These are phyloP conservation scores for Neodiprion pinetum DNA, from an alignment of 1,140 invertebrate genomes.

Conservation along the genomic window DNA sequence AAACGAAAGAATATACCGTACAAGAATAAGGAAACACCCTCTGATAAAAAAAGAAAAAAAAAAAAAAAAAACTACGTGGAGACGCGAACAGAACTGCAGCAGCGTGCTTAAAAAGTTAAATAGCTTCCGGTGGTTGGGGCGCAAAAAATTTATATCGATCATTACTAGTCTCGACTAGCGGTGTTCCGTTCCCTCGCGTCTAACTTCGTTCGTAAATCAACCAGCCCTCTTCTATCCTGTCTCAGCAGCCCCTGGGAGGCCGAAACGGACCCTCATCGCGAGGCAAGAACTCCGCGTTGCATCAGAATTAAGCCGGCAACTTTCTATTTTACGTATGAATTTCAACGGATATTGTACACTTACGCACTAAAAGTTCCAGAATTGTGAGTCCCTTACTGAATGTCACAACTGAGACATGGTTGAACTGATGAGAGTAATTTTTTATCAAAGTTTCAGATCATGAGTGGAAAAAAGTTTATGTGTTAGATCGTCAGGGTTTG, in stretches of 20 bases:
- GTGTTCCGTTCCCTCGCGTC: background rate
- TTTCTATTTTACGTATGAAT: slow-evolving; percentile 40
- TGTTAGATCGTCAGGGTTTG: too few relatives aligned
- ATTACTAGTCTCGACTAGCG: slow-evolving; percentile 1
- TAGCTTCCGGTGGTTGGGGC: background rate
- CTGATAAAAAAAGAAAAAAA: too few relatives aligned
- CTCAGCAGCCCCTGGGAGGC: background rate
- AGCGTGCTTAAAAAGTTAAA: background rate
- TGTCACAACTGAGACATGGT: background rate
- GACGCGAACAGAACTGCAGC: too few relatives aligned
- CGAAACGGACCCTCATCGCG: background rate
- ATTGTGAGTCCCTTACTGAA: background rate
- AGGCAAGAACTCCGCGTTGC: slow-evolving; percentile 17
- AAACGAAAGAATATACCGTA: background rate
- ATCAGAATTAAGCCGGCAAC: slow-evolving; percentile 26
- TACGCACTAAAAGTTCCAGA: slow-evolving; percentile 10
- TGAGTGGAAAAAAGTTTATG: too few relatives aligned
- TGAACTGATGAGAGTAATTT: too few relatives aligned
- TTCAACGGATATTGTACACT: slow-evolving; percentile 32
- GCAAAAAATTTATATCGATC: background rate
- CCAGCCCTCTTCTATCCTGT: slow-evolving; percentile 24
- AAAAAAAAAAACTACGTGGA: too few relatives aligned
- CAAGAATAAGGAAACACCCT: background rate
- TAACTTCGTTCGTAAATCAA: slow-evolving; percentile 43
- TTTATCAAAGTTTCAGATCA: too few relatives aligned